Evolutionary conservation across 53 echinoderm and acorn worm genomes (phyloP).

Genomic region (Stichopus horrens): DNA sequence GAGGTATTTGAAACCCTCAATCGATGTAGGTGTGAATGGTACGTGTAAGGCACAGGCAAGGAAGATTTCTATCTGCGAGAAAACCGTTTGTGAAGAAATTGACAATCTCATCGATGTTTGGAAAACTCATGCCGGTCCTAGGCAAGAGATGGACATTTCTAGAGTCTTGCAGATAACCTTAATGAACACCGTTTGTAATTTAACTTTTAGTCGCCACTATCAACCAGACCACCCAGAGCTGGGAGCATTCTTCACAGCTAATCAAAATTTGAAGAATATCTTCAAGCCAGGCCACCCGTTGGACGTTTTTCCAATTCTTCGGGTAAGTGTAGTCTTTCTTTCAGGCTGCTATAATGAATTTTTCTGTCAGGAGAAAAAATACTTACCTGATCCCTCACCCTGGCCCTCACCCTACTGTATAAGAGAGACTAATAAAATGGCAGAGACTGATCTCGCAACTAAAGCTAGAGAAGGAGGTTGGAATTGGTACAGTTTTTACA

Average conservation of each 20-base stretch:
- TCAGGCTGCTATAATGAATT: too few relatives aligned
- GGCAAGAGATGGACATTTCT: neutral
- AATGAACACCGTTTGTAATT: conserved; percentile 62
- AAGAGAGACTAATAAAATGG: too few relatives aligned
- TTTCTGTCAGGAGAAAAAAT: too few relatives aligned
- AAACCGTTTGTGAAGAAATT: conserved; percentile 33
- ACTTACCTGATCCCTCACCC: too few relatives aligned
- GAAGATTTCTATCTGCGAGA: conserved; percentile 12
- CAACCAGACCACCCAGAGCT: conserved; percentile 64
- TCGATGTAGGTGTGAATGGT: neutral
- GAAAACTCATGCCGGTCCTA: neutral
- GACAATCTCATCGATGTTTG: neutral
- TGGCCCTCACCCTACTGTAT: too few relatives aligned
- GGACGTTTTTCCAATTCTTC: conserved; percentile 60
- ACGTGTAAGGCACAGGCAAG: neutral
- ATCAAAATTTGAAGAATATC: conserved; percentile 71
- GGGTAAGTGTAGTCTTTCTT: too few relatives aligned
- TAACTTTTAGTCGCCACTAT: conserved; percentile 70
- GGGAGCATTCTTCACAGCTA: conserved; percentile 59
- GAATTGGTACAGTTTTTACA: too few relatives aligned
- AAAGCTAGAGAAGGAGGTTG: too few relatives aligned
- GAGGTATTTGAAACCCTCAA: conserved; percentile 36
- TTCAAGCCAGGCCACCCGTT: conserved; percentile 67
- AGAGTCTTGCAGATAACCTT: conserved; percentile 50
- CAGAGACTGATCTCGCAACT: too few relatives aligned